Conservation (phyloP, 1,140 invertebrate species). For the Elysia chlorotica region DNA sequence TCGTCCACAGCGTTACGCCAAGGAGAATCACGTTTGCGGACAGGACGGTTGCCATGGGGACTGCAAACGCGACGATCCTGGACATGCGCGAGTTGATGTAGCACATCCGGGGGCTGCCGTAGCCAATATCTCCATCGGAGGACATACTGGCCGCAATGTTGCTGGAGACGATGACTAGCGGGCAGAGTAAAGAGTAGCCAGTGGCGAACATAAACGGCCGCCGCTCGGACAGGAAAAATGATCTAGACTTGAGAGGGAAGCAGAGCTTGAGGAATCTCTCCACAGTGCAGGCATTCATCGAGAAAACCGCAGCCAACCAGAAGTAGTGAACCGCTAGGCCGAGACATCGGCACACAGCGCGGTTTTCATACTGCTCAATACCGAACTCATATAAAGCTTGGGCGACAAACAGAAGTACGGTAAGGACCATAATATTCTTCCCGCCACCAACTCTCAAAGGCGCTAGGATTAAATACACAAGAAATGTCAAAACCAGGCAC, state of each 20-base stretch:
- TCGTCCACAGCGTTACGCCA: background rate
- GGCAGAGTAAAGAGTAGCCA: background rate
- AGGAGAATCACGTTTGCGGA: background rate
- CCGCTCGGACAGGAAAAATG: background rate
- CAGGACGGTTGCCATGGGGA: background rate
- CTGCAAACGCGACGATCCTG: background rate
- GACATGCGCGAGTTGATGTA: background rate
- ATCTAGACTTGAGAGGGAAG: background rate
- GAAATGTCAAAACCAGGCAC: background rate
- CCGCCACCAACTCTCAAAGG: background rate
- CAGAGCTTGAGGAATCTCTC: background rate
- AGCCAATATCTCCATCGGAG: background rate
- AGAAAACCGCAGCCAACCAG: background rate
- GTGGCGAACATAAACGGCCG: background rate
- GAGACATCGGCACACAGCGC: background rate
- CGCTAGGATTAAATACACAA: background rate
- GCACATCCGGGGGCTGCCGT: background rate
- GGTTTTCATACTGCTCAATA: background rate
- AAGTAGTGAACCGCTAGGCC: background rate
- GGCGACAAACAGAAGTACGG: background rate
- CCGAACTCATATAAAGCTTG: background rate
- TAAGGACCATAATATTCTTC: background rate
- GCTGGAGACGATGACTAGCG: background rate
- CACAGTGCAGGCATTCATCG: background rate
- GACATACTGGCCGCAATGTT: background rate